Base-by-base conservation (phyloP, 2,113 vertebrate genomes). In the Cynoglossus semilaevis region DNA sequence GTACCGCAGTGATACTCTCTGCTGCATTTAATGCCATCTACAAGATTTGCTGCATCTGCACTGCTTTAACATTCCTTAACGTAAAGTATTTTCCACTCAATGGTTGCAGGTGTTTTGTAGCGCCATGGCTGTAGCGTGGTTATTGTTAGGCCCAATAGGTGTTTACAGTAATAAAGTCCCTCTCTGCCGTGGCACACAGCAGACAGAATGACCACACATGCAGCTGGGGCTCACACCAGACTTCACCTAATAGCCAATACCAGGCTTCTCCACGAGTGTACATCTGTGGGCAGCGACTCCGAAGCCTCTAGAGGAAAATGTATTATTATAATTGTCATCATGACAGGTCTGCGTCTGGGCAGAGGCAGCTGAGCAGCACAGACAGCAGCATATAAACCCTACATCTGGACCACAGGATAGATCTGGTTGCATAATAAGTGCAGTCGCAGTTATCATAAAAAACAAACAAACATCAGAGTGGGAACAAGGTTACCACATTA, bases 261-360 rank as follows among this genome's bases (percentile, higher is more conserved):
- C 72, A 11, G 49, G 56, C 42, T 51, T 19, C 19, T 66, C 51
- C 63, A 61, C 51, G 51, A 34, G 60, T 45, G 71, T 61, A 59
- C 72, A 76, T 59, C 67, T 78, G 69, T 63, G 42, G 50, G 65
- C 47, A 70, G 29, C 50, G 19, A 70, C 49, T 59, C 52, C 63
- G 19, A 64, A 51, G 38, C 70, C 74, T 55, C 60, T 4, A 10
- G 37, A 38, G 54, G 15, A 19, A 63, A 57, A 75, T 77, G 44
- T 74, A 69, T 58, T 56, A 76, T 74, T 60, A 71, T 73, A 66
- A 63, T 44, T 59, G 36, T 14, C 1, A 41, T 41, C 37, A 38
- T 8, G 37, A 38, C 37, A 12, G 41, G 58, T 70, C 67, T 73
- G 29, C 11, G 66, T n/a, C 68, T 51, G 65, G 53, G 47, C 41